These are phyloP conservation scores for Lerista edwardsae DNA, from an alignment of 2,797 vertebrate species.

Conservation along the genomic window DNA sequence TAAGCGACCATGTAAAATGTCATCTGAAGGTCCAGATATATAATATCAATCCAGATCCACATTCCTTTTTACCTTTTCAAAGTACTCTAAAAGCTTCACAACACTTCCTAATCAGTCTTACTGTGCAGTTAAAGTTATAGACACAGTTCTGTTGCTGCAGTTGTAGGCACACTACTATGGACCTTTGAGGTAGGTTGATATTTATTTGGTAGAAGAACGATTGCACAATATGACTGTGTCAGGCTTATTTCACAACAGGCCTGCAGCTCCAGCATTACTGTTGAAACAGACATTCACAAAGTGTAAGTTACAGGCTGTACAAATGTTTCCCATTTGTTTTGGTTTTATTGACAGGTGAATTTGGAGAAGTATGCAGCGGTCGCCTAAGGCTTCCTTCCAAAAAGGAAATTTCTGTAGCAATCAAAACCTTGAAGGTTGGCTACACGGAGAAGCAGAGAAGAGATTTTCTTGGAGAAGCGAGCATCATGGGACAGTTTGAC, in stretches of 20 bases:
- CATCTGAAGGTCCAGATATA: too few relatives aligned
- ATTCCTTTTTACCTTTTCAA: too few relatives aligned
- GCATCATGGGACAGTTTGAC: constrained; percentile 99
- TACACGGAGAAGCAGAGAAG: constrained; percentile 97
- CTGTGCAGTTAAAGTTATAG: too few relatives aligned
- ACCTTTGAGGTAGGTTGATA: neutral
- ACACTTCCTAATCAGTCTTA: neutral
- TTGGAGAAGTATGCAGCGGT: constrained; percentile 97
- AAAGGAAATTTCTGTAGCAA: constrained; percentile 97
- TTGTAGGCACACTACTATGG: neutral
- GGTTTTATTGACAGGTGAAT: constrained; percentile 84
- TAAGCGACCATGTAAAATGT: too few relatives aligned
- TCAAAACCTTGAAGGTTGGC: constrained; percentile 96
- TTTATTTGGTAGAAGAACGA: constrained; percentile 9
- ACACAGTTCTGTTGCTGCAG: neutral
- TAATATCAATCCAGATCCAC: too few relatives aligned
- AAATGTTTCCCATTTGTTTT: neutral
- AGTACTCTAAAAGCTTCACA: too few relatives aligned
- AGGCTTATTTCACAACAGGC: neutral
- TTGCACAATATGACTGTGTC: neutral
- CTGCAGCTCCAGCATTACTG: neutral
- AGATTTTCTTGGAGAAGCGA: constrained; percentile 95
- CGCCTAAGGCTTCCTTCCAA: constrained; percentile 93
- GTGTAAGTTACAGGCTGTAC: rapidly evolving
- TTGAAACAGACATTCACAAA: neutral